Evolutionary conservation across 2,797 vertebrate genomes (phyloP).

Genomic region (Muscicapa striata): DNA sequence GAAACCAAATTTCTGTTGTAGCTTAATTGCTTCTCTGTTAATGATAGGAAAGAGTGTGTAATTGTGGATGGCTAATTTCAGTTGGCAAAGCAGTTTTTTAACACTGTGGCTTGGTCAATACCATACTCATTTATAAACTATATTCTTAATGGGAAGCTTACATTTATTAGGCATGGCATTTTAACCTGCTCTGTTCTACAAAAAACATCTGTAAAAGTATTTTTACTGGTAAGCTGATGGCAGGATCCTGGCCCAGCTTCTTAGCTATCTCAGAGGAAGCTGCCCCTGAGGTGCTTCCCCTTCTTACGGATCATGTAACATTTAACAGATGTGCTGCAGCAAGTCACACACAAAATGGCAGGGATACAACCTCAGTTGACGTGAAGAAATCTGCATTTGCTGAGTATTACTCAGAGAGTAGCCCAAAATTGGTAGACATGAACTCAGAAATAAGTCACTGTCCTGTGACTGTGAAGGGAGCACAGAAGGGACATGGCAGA

Average conservation of each 20-base stretch:
- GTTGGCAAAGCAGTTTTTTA: slow-evolving; percentile 63
- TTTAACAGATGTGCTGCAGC: neutral
- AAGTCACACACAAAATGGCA: neutral
- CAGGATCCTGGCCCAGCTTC: neutral
- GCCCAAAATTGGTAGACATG: neutral
- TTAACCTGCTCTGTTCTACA: neutral
- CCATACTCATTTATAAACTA: neutral
- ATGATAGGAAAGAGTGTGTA: slow-evolving; percentile 26
- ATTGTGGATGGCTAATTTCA: slow-evolving; percentile 43
- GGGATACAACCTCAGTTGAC: neutral
- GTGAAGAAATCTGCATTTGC: neutral
- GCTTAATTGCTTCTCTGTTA: slow-evolving; percentile 46
- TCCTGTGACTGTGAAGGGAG: neutral
- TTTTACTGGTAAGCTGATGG: neutral
- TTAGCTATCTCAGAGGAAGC: neutral
- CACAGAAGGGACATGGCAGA: neutral
- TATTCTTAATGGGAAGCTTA: slow-evolving; percentile 35
- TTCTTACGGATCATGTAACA: neutral
- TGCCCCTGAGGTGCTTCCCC: neutral
- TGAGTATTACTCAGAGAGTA: neutral
- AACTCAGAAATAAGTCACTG: neutral
- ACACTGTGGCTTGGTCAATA: slow-evolving; percentile 51
- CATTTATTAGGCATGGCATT: slow-evolving; percentile 26
- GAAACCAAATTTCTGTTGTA: slow-evolving; percentile 57
- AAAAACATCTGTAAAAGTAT: neutral